Conservation (phyloP, 1,140 invertebrate genomes). For the Neotoxoptera formosana region DNA sequence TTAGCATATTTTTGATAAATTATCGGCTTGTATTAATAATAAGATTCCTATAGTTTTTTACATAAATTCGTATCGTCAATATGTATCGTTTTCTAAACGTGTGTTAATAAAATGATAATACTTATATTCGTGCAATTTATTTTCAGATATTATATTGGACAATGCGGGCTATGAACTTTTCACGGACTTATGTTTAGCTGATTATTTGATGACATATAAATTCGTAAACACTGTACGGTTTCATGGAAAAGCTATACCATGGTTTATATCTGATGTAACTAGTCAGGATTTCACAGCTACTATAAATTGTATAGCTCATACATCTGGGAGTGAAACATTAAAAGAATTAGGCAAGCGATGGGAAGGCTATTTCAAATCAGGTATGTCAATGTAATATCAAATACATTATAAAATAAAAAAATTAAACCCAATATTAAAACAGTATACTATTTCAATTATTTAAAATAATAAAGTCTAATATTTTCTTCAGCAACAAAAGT, state of each 20-base stretch:
- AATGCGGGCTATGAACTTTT: conserved; percentile 95
- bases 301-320: conserved; percentile 65
- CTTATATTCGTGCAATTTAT: background rate
- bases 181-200: conserved; percentile 86
- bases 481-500: background rate
- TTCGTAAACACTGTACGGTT: conserved; percentile 79
- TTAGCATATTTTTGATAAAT: background rate
- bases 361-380: conserved; percentile 61
- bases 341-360: conserved; percentile 68
- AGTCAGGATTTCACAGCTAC: conserved; percentile 79
- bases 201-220: conserved; percentile 75
- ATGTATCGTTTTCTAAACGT: background rate
- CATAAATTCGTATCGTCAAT: background rate
- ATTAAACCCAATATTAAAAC: background rate
- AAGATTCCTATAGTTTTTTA: background rate
- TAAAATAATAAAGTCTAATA: background rate
- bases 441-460: background rate
- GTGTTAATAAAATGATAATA: background rate
- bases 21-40: background rate
- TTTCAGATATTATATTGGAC: conserved; percentile 84
- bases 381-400: conserved; percentile 33
- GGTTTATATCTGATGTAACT: conserved; percentile 95
- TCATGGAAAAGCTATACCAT: conserved; percentile 90
- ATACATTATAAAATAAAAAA: background rate
- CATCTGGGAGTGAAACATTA: conserved; percentile 64